Conservation (phyloP, 2,113 vertebrate genomes). For the Tetrax tetrax region DNA sequence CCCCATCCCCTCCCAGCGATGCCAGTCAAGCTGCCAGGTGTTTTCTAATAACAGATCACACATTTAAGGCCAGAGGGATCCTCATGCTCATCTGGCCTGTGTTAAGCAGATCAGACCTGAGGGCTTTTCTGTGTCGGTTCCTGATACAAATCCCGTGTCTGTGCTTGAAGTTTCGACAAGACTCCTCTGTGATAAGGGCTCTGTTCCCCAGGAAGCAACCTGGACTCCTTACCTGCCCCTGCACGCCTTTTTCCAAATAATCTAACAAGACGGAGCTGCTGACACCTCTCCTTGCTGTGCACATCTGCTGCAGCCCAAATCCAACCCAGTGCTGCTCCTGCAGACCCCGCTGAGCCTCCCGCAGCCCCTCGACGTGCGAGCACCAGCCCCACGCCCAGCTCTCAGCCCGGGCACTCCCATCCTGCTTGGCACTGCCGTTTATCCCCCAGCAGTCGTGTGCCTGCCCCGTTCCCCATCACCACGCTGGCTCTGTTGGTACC, state of each 20-base stretch:
- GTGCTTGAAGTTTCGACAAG: background rate
- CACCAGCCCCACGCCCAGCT: background rate
- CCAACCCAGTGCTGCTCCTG: background rate
- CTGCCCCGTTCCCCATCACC: background rate
- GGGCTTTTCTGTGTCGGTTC: background rate
- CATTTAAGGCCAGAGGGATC: conserved; percentile 26
- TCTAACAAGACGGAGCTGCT: background rate
- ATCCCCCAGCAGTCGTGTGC: background rate
- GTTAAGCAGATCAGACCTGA: conserved; percentile 47
- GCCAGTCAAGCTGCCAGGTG: conserved; percentile 41
- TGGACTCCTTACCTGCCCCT: background rate
- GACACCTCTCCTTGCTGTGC: background rate
- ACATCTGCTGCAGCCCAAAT: background rate
- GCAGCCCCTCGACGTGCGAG: rapidly evolving
- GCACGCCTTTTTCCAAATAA: background rate
- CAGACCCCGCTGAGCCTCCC: background rate
- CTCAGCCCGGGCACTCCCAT: rapidly evolving
- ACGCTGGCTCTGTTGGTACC: rapidly evolving
- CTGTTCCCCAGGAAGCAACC: background rate
- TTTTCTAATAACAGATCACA: conserved; percentile 38
- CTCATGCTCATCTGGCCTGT: background rate
- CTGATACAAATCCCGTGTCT: background rate
- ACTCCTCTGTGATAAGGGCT: background rate
- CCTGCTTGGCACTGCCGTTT: rapidly evolving
- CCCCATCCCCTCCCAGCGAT: background rate